Evolutionary conservation across 2,888 invertebrate genomes (phyloP), one percentile per base, ranked within the genome.

Genomic region (Rhagophthalmus giganteus): DNA sequence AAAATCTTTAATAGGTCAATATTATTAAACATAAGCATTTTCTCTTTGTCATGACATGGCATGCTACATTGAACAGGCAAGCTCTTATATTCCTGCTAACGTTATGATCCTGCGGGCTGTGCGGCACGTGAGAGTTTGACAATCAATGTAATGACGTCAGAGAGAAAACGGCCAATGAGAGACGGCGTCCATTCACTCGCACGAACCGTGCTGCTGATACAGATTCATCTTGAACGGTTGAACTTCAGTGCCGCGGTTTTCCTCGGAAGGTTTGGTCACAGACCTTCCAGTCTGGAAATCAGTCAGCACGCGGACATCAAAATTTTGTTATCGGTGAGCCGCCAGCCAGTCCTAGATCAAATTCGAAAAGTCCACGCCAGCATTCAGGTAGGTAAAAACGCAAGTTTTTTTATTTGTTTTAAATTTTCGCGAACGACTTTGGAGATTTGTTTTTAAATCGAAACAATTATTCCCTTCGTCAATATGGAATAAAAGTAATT

Each of bases 61-160:
- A 54, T 52, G 53, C 39, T 50, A 59, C 54, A 47, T 50, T 54
- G 52, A 57, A 54, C 53, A 47, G 45, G 40, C 14, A 50, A 42
- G 50, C 55, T 50, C 58, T 56, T 51, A 58, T 57, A 58, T 61
- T 63, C 63, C 61, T 64, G 66, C 63, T 63, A 66, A 59, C 61
- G 63, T 66, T 67, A 66, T 67, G 65, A 65, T 66, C 63, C 68
- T 66, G 66, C 66, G 65, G 59, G 59, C 56, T 61, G 55, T 54
- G 69, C 68, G 73, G 71, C 76, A 79, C 78, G 79, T 79, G 78
- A 78, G 72, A 72, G 73, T 75, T n/a, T 74, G 79, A 81, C 81
- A 84, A 81, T 81, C 84, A 82, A 84, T 84, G 82, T 80, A 70
- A 81, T 86, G 86, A 87, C 87, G 87, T 86, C 86, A 86, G 81